A percentile compares a stretch with the other conserved stretches of the same genome.
Conservation (phyloP, 2,888 invertebrate genomes). For the Napeogenes sylphis region DNA sequence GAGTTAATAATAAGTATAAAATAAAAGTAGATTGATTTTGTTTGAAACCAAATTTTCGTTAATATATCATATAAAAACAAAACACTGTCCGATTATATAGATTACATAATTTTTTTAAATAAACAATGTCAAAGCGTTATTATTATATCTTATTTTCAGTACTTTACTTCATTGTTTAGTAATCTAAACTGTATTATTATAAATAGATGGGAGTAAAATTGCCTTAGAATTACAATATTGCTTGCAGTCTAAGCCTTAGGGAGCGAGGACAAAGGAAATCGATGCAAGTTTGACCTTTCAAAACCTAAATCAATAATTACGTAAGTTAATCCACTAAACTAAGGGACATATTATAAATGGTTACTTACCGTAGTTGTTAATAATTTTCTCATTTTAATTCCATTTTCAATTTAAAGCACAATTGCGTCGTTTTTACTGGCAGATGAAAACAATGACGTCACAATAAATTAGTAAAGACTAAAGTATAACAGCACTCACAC, state of each 20-base stretch:
- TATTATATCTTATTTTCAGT: not conserved
- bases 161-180: not conserved
- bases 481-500: conserved; percentile 56
- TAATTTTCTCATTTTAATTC: conserved; percentile 71
- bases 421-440: conserved; percentile 80
- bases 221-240: conserved; percentile 7
- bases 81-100: conserved; percentile 42
- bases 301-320: conserved; percentile 32
- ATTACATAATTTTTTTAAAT: conserved; percentile 34
- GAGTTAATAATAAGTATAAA: not conserved
- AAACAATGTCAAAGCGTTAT: conserved; percentile 27
- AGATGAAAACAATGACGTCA: conserved; percentile 80
- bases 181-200: not conserved
- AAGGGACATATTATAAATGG: not conserved
- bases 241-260: conserved; percentile 38
- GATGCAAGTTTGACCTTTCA: conserved; percentile 49
- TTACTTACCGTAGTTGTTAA: conserved; percentile 61
- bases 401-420: conserved; percentile 71
- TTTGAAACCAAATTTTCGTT: too few species aligned
- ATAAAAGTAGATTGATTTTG: not conserved
- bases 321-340: not conserved
- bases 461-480: conserved; percentile 63
- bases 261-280: conserved; percentile 76
- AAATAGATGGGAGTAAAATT: conserved; percentile 6
- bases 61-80: conserved; percentile 46